phyloP scores from a whole-genome alignment of 2,888 invertebrate genomes.

The Amblyjoppa proteus region DNA sequence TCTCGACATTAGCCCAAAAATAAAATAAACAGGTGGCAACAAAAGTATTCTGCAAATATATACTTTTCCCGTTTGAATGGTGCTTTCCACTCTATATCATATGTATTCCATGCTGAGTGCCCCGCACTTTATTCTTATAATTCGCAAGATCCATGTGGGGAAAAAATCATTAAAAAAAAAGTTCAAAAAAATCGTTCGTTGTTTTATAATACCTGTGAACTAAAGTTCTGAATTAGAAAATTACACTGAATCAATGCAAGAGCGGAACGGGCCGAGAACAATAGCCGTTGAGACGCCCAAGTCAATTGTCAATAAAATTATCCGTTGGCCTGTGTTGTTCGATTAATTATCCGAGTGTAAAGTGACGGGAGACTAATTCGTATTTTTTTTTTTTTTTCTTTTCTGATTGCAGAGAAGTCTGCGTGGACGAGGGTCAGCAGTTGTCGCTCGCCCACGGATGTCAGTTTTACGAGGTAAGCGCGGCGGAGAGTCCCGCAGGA shows the following conservation, averaged over 20 bases:
- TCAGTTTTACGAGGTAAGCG: conserved; percentile 94
- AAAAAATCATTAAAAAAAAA: too few species aligned
- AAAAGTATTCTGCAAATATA: too few species aligned
- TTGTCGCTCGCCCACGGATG: conserved; percentile 91
- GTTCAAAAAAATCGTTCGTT: too few species aligned
- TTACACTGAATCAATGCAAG: background rate
- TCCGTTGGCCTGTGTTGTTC: background rate
- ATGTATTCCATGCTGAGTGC: too few species aligned
- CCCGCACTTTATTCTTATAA: too few species aligned
- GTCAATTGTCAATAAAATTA: background rate
- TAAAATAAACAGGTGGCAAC: too few species aligned
- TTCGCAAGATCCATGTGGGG: too few species aligned
- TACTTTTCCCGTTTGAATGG: too few species aligned
- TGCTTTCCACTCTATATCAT: too few species aligned
- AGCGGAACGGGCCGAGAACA: background rate
- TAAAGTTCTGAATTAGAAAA: background rate
- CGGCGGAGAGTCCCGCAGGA: conserved; percentile 93
- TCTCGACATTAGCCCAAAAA: too few species aligned
- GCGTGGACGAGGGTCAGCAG: conserved; percentile 93
- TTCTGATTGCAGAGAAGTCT: conserved; percentile 88
- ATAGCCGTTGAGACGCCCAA: background rate
- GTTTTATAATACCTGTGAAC: too few species aligned
- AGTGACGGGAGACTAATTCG: background rate
- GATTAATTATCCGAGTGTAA: background rate
- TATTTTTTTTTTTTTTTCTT: conserved; percentile 1